phyloP scores from a whole-genome alignment of 2,113 vertebrate genomes.

The Pitta sordida region DNA sequence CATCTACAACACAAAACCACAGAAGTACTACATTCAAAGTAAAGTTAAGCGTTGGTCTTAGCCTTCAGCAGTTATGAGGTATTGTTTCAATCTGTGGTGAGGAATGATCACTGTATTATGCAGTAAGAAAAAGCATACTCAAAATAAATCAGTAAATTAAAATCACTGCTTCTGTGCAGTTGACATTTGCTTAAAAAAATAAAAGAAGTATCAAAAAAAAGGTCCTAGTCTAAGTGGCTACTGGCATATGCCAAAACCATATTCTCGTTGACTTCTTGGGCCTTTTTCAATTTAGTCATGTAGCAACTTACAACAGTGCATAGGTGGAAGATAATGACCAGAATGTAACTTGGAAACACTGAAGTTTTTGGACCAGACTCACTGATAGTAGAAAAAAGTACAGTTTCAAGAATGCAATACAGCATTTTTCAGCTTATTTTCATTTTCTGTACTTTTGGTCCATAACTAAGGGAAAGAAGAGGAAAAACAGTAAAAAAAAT shows the following conservation, averaged over 20 bases:
- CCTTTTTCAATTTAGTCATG: not conserved
- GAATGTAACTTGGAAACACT: not conserved
- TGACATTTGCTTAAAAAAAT: not conserved
- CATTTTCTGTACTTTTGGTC: not conserved
- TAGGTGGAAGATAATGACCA: not conserved
- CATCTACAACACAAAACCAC: constrained; percentile 34
- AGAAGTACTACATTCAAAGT: constrained; percentile 39
- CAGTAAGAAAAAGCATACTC: not conserved
- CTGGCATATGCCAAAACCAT: not conserved
- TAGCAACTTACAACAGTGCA: constrained; percentile 5
- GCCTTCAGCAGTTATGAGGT: constrained; percentile 49
- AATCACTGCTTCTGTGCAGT: not conserved
- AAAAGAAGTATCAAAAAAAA: constrained; percentile 31
- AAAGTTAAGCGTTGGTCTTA: constrained; percentile 4
- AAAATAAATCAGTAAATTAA: not conserved
- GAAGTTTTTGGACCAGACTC: not conserved
- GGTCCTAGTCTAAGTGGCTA: not conserved
- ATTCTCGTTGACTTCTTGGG: not conserved
- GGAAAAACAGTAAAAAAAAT: not conserved
- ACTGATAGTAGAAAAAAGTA: not conserved
- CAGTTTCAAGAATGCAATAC: not conserved
- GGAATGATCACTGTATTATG: not conserved
- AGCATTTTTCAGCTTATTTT: not conserved
- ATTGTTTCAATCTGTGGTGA: constrained; percentile 18
- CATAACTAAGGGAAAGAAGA: not conserved